Base-by-base conservation (phyloP, 1,140 invertebrate genomes). In the Caenorhabditis elegans region DNA sequence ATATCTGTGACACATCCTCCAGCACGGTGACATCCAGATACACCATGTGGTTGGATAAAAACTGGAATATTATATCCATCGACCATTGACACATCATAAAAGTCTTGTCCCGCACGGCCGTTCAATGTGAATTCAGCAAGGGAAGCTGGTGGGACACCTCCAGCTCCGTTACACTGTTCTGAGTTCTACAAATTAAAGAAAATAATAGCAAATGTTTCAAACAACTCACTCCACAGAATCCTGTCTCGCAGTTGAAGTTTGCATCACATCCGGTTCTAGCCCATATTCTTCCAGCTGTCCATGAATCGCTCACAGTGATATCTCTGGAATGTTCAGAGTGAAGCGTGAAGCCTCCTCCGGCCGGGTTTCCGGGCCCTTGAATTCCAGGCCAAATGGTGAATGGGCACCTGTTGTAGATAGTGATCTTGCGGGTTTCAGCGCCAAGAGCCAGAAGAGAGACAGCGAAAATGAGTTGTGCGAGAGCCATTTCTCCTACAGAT, bases 21-120 rank as follows among this genome's bases (percentile, higher is more conserved):
- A 83, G 91, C 89, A 78, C 82, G 86, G 19, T 82, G 86, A 83
- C 91, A 91, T 76, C 90, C 90, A 86, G 90, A 90, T 51, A 86
- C 53, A 11, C 88, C 86, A 2, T 39, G 36, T 11, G 87, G 86
- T 3, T 81, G 65, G 46, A 88, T 87, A n/a, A 79, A 80, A 76
- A 87, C 76, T 46, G 81, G 86, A 10, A 91, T 65, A 84, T 91
- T 91, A 82, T 86, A 91, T 15, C 91, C 91, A 84, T 92, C 91
- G 19, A 92, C 90, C 31, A 91, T 82, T 28, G 90, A 91, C 48
- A 91, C 86, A 76, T 91, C 90, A 80, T 92, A 92, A 82, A 86
- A 91, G 48, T 85, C 84, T 49, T 83, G 77, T 46, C 36, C 36
- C 36, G 15, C 31, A 48, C 76, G 26, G 26, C 36, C 82, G 10